These are phyloP conservation scores for Tinamus major DNA, from an alignment of 2,797 vertebrate genomes.

Conservation along the genomic window DNA sequence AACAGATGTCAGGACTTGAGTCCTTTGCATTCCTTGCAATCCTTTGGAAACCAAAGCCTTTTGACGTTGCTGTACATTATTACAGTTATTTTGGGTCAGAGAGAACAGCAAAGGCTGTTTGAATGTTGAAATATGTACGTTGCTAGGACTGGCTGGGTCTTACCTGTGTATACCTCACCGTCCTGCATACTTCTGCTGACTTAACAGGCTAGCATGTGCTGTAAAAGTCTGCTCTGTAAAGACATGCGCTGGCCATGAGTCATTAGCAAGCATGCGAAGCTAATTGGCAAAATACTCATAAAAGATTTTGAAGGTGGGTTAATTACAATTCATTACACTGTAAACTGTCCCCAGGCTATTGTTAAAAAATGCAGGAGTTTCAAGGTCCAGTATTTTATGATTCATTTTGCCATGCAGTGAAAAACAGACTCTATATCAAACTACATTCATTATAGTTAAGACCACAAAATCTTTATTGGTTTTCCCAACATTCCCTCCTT, in stretches of 20 bases:
- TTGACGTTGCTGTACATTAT: slow-evolving; percentile 75
- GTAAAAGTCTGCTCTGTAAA: slow-evolving; percentile 79
- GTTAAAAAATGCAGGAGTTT: slow-evolving; percentile 87
- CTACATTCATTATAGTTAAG: slow-evolving; percentile 86
- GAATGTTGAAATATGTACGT: slow-evolving; percentile 20
- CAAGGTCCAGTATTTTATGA: slow-evolving; percentile 86
- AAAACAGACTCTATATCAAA: slow-evolving; percentile 87
- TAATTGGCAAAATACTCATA: slow-evolving; percentile 86
- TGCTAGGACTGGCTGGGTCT: slow-evolving; percentile 45
- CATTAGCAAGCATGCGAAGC: slow-evolving; percentile 84
- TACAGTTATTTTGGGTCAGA: slow-evolving; percentile 69
- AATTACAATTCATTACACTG: slow-evolving; percentile 87
- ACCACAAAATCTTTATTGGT: slow-evolving; percentile 85
- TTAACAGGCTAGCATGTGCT: slow-evolving; percentile 71
- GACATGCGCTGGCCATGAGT: slow-evolving; percentile 83
- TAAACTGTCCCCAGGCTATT: slow-evolving; percentile 86
- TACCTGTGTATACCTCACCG: slow-evolving; percentile 69
- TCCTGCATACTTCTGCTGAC: slow-evolving; percentile 73
- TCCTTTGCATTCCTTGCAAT: slow-evolving; percentile 79
- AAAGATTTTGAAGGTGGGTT: slow-evolving; percentile 88
- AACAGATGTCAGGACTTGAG: slow-evolving; percentile 83
- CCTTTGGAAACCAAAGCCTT: slow-evolving; percentile 78
- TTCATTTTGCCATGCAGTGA: slow-evolving; percentile 86
- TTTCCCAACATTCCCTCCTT: slow-evolving; percentile 85
- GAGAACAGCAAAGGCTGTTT: slow-evolving; percentile 44